Evolutionary conservation across 2,797 vertebrate species (phyloP).

Genomic region (Coluber constrictor): DNA sequence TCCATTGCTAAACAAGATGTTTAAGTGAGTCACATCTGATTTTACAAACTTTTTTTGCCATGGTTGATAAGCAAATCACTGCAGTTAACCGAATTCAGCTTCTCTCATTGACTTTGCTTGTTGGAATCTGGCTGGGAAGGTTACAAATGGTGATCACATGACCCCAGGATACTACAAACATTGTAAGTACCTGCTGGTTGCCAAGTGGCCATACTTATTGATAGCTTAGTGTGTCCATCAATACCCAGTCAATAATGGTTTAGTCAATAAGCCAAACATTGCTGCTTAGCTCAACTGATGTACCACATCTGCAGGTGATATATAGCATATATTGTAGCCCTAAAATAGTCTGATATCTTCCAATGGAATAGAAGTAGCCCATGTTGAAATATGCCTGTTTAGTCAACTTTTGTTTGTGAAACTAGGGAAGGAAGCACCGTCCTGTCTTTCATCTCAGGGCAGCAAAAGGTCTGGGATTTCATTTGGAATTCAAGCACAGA

Average conservation of each 20-base stretch:
- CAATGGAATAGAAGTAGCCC: not conserved
- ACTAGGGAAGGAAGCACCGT: not conserved
- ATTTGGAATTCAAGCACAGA: not conserved
- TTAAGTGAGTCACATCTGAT: not conserved
- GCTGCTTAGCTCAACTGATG: not conserved
- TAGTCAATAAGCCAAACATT: not conserved
- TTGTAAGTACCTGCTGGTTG: not conserved
- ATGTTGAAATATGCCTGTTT: not conserved
- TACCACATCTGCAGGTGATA: not conserved
- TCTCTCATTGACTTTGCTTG: not conserved
- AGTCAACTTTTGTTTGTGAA: not conserved
- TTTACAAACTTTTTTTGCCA: not conserved
- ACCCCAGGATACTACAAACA: not conserved
- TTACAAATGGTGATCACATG: not conserved
- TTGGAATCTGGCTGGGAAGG: not conserved
- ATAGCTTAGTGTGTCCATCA: not conserved
- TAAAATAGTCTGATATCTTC: not conserved
- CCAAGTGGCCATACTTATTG: not conserved
- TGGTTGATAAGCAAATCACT: not conserved
- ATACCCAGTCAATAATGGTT: not conserved
- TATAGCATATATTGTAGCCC: not conserved
- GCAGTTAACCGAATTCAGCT: not conserved
- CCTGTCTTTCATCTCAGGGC: not conserved
- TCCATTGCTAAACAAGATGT: not conserved
- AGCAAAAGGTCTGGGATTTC: not conserved